phyloP scores from a whole-genome alignment of 2,113 vertebrate species.

The Pelmatolapia mariae region DNA sequence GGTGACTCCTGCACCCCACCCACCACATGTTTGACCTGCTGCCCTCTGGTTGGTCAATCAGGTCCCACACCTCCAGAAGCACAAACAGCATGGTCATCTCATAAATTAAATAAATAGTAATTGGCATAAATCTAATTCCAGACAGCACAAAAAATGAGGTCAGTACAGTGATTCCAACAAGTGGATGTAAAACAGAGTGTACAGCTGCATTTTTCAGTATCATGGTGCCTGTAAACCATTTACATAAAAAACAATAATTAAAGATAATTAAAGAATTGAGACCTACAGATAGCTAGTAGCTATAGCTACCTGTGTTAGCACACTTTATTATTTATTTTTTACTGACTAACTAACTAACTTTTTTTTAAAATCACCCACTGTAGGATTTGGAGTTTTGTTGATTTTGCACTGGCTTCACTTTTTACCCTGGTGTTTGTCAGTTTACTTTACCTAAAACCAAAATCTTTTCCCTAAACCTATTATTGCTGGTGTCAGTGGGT shows the following conservation, averaged over 20 bases:
- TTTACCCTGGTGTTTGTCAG: background rate
- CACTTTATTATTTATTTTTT: background rate
- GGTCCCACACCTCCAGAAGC: background rate
- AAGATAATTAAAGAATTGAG: background rate
- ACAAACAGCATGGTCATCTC: background rate
- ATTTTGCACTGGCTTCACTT: background rate
- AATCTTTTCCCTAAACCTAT: fast-evolving
- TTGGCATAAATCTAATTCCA: too few species aligned
- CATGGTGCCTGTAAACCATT: background rate
- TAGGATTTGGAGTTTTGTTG: background rate
- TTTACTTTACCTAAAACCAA: background rate
- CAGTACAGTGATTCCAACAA: background rate
- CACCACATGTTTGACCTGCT: background rate
- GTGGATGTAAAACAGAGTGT: background rate
- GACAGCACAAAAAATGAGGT: background rate
- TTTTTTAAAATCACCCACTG: background rate
- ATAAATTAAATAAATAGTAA: background rate
- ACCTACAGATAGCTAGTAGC: background rate
- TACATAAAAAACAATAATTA: background rate
- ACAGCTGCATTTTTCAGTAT: background rate
- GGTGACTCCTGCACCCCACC: background rate
- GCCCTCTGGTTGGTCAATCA: background rate
- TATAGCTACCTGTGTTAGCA: background rate
- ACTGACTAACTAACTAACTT: background rate
- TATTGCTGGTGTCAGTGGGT: background rate